Evolutionary conservation across 2,888 invertebrate species (phyloP).

Genomic region (Meiosimyza decipiens): DNA sequence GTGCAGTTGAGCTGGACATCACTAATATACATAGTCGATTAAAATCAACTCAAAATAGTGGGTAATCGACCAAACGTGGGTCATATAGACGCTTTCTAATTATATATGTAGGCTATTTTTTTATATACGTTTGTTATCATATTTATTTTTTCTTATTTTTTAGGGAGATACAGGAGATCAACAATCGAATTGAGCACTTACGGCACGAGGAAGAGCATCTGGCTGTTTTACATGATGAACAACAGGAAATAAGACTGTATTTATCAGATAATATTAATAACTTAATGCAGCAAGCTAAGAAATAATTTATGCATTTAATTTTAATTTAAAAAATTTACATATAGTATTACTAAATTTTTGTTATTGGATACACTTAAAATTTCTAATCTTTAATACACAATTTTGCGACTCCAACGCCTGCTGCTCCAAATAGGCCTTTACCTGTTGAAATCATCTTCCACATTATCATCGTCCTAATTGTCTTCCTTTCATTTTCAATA

Average conservation of each 20-base stretch:
- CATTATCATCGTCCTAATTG: too few species aligned
- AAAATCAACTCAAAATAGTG: too few species aligned
- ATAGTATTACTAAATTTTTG: background rate
- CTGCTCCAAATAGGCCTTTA: constrained; percentile 73
- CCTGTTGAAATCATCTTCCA: constrained; percentile 97
- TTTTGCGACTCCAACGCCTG: constrained; percentile 63
- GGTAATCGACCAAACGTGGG: too few species aligned
- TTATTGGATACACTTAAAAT: background rate
- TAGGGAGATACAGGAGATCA: background rate
- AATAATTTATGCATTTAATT: constrained; percentile 33
- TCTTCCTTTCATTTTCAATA: too few species aligned
- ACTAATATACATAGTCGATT: too few species aligned
- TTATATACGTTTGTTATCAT: too few species aligned
- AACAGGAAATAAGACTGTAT: constrained; percentile 43
- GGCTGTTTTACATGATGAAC: constrained; percentile 34
- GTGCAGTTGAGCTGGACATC: too few species aligned
- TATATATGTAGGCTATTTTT: too few species aligned
- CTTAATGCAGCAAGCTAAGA: constrained; percentile 6
- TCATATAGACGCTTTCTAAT: too few species aligned
- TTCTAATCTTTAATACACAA: constrained; percentile 4
- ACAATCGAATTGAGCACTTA: background rate
- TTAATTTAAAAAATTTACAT: constrained; percentile 39
- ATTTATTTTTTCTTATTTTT: background rate
- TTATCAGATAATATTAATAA: constrained; percentile 41
- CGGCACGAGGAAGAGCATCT: constrained; percentile 39